phyloP scores from a whole-genome alignment of 2,888 invertebrate species.

The Lepidonotus clava region DNA sequence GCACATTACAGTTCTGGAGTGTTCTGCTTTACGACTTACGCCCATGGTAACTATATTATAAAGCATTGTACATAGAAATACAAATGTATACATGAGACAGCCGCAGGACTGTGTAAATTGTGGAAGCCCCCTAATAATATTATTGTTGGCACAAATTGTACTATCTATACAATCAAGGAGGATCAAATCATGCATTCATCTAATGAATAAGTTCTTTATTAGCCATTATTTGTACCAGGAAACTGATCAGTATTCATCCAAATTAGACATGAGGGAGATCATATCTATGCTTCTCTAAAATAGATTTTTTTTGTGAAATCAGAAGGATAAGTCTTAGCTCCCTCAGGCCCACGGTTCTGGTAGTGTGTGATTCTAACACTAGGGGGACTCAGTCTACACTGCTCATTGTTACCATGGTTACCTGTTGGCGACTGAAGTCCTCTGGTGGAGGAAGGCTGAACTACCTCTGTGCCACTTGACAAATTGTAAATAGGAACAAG shows the following conservation, averaged over 20 bases:
- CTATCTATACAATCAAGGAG: conserved; percentile 3
- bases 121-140: neutral
- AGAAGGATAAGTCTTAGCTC: neutral
- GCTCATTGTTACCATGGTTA: conserved; percentile 43
- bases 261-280: too few relatives aligned
- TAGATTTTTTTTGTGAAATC: neutral
- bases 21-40: conserved; percentile 1
- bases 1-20: too few relatives aligned
- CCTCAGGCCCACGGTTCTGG: neutral
- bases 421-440: conserved; percentile 26
- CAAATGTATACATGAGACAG: conserved; percentile 13
- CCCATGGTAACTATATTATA: conserved; percentile 23
- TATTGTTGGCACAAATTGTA: neutral
- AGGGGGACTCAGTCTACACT: conserved; percentile 21
- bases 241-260: neutral
- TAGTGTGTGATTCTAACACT: conserved; percentile 23
- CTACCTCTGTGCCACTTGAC: conserved; percentile 51
- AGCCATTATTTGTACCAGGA: too few relatives aligned
- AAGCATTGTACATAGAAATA: conserved; percentile 34
- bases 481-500: conserved; percentile 35
- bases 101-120: conserved; percentile 2
- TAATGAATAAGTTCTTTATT: neutral
- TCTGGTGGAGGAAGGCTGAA: conserved; percentile 24
- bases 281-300: too few relatives aligned
- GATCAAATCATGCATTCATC: neutral